Evolutionary conservation across 1,140 invertebrate genomes (phyloP), one percentile per base, ranked within the genome.

Genomic region (Macrobrachium nipponense): DNA sequence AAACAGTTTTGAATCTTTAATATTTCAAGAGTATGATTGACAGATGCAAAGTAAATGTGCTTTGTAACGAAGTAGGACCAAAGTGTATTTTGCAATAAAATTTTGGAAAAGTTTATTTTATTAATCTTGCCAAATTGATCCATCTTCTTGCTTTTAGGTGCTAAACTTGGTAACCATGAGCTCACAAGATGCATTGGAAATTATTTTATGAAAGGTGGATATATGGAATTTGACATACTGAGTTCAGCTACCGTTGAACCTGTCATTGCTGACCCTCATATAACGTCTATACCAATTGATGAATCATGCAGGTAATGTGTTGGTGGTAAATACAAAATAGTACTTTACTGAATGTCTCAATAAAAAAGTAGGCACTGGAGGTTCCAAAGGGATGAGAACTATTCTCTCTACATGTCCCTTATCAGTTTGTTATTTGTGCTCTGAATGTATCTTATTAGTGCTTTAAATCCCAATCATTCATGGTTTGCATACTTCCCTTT

Each of bases 191-290:
- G 96, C 89, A 91, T 98, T 27, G 96, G 97, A n/a, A 97, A 98
- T 91, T 97, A 97, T 90, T 92, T 95, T 86, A 94, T 97, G 0
- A 98, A 98, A 92, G 95, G 95, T 3, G 94, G 95, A 7, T 97
- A 97, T 89, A 95, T 94, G 90, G 96, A 97, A 83, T 95, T 96
- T 90, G 95, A 96, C 23, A 93, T 94, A 85, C 91, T 96, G 81
- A 91, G 93, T 51, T 90, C 91, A 66, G 96, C 96, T 0, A 90
- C 90, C 7, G 91, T 93, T 8, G 96, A 97, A 90, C 96, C 97
- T 5, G 94, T 98, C 10, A 95, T 96, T 59, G 94, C 96, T 2
- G 94, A 95, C 82, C 96, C 96, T 0, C 95, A 97, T 92, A 95
- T 98, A 87, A 95, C 94, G 11, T 95, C 95, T 2, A 95, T 97